phyloP scores from a whole-genome alignment of 92 coral and sea anemone genomes.

The Phymanthus crucifer region DNA sequence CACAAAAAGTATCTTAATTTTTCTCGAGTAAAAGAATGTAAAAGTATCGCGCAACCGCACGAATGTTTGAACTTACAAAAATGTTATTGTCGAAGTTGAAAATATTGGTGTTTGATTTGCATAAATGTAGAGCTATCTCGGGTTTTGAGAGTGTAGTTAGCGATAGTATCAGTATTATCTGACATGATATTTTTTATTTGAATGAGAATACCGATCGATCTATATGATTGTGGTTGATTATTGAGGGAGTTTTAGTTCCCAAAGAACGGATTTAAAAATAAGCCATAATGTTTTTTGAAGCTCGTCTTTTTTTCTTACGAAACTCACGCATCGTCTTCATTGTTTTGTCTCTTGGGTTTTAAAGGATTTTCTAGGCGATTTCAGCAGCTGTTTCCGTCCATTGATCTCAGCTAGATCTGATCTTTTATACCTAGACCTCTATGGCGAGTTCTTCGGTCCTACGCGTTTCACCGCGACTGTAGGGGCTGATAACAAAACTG shows the following conservation, averaged over 20 bases:
- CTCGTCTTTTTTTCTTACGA: not conserved
- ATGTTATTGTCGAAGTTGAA: not conserved
- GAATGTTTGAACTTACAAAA: not conserved
- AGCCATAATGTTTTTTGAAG: not conserved
- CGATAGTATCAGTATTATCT: not conserved
- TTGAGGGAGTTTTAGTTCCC: not conserved
- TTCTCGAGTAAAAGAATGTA: not conserved
- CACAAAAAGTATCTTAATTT: not conserved
- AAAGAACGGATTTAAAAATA: not conserved
- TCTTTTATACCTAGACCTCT: not conserved
- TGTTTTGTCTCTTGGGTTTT: conserved; percentile 5
- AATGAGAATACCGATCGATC: conserved; percentile 3
- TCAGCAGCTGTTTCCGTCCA: conserved; percentile 31
- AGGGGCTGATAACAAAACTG: not conserved
- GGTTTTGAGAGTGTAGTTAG: conserved; percentile 1
- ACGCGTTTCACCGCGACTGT: conserved; percentile 19
- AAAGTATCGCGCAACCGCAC: not conserved
- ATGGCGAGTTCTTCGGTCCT: not conserved
- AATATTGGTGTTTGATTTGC: not conserved
- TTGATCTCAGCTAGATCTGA: conserved; percentile 15
- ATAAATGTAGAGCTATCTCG: not conserved
- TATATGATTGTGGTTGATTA: not conserved
- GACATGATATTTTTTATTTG: conserved; percentile 7
- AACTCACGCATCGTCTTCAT: not conserved
- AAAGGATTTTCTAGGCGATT: not conserved